Evolutionary conservation across 2,113 vertebrate species (phyloP), one percentile per base, ranked within the genome.

Genomic region (Nannospalax galili): DNA sequence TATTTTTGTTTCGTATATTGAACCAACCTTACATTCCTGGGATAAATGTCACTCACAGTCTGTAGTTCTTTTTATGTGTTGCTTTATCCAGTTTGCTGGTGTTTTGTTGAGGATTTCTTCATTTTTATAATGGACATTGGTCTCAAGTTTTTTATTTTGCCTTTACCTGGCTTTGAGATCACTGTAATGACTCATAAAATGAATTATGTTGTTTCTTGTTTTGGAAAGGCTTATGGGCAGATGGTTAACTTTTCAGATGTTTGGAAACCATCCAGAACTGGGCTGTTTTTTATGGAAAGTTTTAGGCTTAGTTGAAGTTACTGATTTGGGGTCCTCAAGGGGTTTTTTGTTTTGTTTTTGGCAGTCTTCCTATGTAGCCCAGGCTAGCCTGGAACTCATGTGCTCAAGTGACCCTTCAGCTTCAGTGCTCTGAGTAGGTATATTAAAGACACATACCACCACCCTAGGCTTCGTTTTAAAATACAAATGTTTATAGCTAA

Each of bases 61-160:
- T 78, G 7, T 84, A 10, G 24, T 72, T 5, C 2, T 92, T 88
- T 91, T 62, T 90, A 16, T 65, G 22, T 65, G 1, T 87, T 96
- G 67, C 62, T 80, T 30, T 32, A 69, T 88, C 90, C 14, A 26
- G 32, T 79, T 88, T 84, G 60, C 22, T 90, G 10, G 40, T 86
- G 70, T 79, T 67, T 95, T 91, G 30, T 35, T 73, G 48, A 65
- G 26, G 19, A 7, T 37, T 42, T 89, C 80, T 78, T 12, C 9
- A 22, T 60, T 56, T 70, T 84, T 26, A 37, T 74, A 64, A 84
- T 17, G 32, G 5, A 52, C n/a, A 15, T 30, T 42, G 24, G 17
- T 30, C 40, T 89, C 12, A n/a, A 58, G 64, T 85, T 95, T 69
- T 64, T 40, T 92, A 73, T 32, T 90, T 37, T 91, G 22, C 79